Percentiles rank a stretch among this genome's conserved stretches.
Evolutionary conservation across 2,113 vertebrate species (phyloP).

Genomic region (Labeo catla): DNA sequence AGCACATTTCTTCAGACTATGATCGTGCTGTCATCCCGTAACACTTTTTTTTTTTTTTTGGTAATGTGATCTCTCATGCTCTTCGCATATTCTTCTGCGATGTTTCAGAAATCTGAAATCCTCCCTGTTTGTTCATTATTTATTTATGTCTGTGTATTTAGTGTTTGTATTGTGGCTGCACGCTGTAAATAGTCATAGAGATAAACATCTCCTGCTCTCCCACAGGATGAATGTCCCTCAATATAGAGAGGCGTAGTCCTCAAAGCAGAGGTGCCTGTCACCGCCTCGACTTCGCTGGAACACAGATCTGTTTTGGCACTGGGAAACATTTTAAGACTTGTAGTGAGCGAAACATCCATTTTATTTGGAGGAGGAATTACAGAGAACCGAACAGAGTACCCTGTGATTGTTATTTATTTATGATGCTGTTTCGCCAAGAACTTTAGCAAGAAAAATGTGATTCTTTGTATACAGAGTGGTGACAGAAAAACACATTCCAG

Average conservation of each 20-base stretch:
- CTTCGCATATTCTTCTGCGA: background rate
- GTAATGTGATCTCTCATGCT: background rate
- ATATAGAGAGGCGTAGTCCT: constrained; percentile 20
- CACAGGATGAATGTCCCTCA: constrained; percentile 32
- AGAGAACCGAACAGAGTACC: background rate
- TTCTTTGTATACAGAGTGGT: too few species aligned
- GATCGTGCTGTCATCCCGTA: background rate
- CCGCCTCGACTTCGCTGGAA: background rate
- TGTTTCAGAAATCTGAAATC: constrained; percentile 15
- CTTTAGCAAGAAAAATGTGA: too few species aligned
- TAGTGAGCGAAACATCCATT: constrained; percentile 18
- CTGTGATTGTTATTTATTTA: constrained; percentile 47
- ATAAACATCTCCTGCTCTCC: constrained; percentile 44
- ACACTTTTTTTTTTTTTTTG: background rate
- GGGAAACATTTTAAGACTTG: constrained; percentile 21
- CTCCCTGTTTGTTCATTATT: constrained; percentile 8
- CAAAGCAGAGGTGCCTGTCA: constrained; percentile 35
- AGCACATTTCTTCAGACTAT: background rate
- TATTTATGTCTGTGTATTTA: constrained; percentile 1
- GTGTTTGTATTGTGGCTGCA: constrained; percentile 1
- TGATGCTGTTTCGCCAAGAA: constrained; percentile 12
- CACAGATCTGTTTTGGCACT: constrained; percentile 18
- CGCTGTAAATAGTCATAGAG: background rate
- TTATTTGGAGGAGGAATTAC: constrained; percentile 13
- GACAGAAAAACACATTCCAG: too few species aligned